Conservation (phyloP, 2,888 invertebrate genomes). For the Dromius quadrimaculatus region DNA sequence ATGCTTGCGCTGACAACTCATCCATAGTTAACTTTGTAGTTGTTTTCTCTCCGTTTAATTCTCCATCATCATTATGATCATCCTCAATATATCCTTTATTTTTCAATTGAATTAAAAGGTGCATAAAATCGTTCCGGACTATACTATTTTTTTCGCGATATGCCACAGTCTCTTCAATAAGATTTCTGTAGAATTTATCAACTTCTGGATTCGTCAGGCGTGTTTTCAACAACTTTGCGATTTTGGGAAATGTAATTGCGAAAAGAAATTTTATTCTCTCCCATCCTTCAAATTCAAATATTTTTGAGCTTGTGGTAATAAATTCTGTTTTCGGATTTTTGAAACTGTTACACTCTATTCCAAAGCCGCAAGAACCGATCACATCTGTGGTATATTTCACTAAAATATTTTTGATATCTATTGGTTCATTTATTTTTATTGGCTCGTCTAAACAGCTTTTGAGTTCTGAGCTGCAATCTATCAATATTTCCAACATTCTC, state of each 20-base stretch:
- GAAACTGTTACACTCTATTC: conserved; percentile 48
- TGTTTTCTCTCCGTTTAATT: conserved; percentile 29
- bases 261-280: conserved; percentile 28
- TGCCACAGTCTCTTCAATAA: conserved; percentile 63
- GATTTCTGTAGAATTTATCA: conserved; percentile 51
- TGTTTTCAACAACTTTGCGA: conserved; percentile 39
- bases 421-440: conserved; percentile 26
- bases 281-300: background rate
- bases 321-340: conserved; percentile 32
- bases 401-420: conserved; percentile 39
- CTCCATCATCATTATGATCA: conserved; percentile 23
- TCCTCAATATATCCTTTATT: conserved; percentile 58
- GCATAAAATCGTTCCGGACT: conserved; percentile 68
- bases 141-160: conserved; percentile 62
- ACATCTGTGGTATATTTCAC: conserved; percentile 36
- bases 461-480: conserved; percentile 68
- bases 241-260: conserved; percentile 21
- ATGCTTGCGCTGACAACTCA: conserved; percentile 62
- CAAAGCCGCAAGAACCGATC: conserved; percentile 47
- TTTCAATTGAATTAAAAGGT: conserved; percentile 65
- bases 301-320: conserved; percentile 1
- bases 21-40: conserved; percentile 55
- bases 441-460: conserved; percentile 63
- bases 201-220: conserved; percentile 23
- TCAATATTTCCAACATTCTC: conserved; percentile 71